These are phyloP conservation scores for Ispidina picta DNA, from an alignment of 2,797 vertebrate genomes.

Conservation along the genomic window DNA sequence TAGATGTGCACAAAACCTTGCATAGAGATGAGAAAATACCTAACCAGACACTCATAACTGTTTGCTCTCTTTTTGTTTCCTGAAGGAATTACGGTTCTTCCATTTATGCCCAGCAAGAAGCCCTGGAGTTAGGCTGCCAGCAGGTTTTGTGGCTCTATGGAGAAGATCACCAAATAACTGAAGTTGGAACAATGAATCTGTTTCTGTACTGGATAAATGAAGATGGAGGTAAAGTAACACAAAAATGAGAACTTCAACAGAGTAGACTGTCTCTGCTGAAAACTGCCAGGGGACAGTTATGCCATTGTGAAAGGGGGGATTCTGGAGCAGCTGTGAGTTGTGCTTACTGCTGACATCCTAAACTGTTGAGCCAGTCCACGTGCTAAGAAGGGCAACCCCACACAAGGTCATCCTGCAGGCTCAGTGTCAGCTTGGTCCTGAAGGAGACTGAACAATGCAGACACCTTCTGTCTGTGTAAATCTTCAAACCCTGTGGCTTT, in stretches of 20 bases:
- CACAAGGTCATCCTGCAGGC: neutral
- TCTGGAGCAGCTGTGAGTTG: neutral
- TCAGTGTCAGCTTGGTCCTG: neutral
- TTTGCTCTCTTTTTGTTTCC: conserved; percentile 12
- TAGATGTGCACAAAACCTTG: neutral
- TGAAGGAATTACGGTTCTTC: conserved; percentile 88
- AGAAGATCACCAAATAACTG: conserved; percentile 89
- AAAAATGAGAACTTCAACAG: neutral
- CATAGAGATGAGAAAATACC: neutral
- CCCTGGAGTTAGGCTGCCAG: conserved; percentile 83
- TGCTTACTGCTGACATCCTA: neutral
- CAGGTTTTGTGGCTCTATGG: conserved; percentile 94
- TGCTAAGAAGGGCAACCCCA: neutral
- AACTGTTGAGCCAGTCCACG: neutral
- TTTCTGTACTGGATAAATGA: conserved; percentile 93
- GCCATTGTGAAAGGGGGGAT: neutral
- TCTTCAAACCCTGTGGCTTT: neutral
- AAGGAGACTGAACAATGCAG: neutral
- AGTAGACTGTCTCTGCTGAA: neutral
- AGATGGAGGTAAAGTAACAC: conserved; percentile 82
- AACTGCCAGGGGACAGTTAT: neutral
- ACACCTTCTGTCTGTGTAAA: neutral
- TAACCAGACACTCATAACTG: neutral
- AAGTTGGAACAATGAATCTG: conserved; percentile 93
- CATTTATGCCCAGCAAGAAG: conserved; percentile 85